Evolutionary conservation across 2,888 invertebrate genomes (phyloP).

Genomic region (Aphidius colemani): DNA sequence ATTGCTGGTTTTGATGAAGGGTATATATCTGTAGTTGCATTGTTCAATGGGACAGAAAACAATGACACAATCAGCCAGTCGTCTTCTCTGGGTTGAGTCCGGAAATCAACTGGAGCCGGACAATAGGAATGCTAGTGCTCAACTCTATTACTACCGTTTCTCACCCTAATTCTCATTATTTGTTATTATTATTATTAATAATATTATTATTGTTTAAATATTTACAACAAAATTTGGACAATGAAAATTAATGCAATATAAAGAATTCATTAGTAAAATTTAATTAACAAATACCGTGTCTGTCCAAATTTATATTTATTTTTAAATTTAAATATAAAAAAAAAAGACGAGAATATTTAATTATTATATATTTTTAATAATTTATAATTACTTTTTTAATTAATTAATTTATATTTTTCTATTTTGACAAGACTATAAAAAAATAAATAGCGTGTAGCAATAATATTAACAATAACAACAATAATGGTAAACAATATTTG

Average conservation of each 20-base stretch:
- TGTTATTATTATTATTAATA: neutral
- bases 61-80: slow-evolving; percentile 57
- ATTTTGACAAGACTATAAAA: too few relatives aligned
- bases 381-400: too few relatives aligned
- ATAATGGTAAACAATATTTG: too few relatives aligned
- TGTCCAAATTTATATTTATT: neutral
- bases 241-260: neutral
- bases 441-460: too few relatives aligned
- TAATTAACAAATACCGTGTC: neutral
- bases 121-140: slow-evolving; percentile 23
- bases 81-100: slow-evolving; percentile 36
- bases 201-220: neutral
- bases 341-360: too few relatives aligned
- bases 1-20: too few relatives aligned
- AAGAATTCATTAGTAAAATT: neutral
- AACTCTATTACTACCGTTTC: slow-evolving; percentile 18
- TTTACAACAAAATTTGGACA: neutral
- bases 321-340: too few relatives aligned
- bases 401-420: too few relatives aligned
- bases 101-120: slow-evolving; percentile 30
- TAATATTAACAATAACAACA: too few relatives aligned
- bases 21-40: neutral
- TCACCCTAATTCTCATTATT: slow-evolving; percentile 2
- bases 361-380: too few relatives aligned
- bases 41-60: slow-evolving; percentile 47